Evolutionary conservation across 2,888 invertebrate genomes (phyloP).

Genomic region (Aspidiotus rigidus): DNA sequence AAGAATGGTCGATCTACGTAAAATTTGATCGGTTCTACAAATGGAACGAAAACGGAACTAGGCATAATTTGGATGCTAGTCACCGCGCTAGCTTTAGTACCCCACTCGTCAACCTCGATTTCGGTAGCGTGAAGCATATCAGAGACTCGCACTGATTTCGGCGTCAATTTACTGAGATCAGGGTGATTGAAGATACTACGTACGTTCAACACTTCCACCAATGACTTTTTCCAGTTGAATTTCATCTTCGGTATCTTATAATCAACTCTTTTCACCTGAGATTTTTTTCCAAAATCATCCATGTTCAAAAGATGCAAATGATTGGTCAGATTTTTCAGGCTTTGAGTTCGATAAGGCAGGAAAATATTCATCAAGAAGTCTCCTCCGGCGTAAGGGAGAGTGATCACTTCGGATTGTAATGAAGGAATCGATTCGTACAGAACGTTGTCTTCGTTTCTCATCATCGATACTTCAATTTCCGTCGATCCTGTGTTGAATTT

Average conservation of each 20-base stretch:
- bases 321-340: background rate
- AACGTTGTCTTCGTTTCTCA: background rate
- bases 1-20: constrained; percentile 2
- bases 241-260: background rate
- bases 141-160: background rate
- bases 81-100: background rate
- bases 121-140: constrained; percentile 1
- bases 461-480: background rate
- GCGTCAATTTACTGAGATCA: background rate
- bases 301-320: background rate
- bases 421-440: background rate
- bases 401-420: background rate
- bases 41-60: background rate
- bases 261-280: background rate
- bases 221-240: background rate
- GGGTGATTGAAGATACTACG: background rate
- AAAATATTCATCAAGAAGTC: background rate
- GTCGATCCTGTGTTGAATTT: background rate
- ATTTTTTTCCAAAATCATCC: background rate
- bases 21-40: background rate
- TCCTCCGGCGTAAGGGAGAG: background rate
- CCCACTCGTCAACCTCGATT: constrained; percentile 1
- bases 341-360: background rate
- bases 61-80: background rate
- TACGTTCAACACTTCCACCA: background rate